Percentiles rank a stretch among this genome's conserved stretches.
Conservation (phyloP, 2,888 invertebrate genomes). For the Rhodophaea formosa region DNA sequence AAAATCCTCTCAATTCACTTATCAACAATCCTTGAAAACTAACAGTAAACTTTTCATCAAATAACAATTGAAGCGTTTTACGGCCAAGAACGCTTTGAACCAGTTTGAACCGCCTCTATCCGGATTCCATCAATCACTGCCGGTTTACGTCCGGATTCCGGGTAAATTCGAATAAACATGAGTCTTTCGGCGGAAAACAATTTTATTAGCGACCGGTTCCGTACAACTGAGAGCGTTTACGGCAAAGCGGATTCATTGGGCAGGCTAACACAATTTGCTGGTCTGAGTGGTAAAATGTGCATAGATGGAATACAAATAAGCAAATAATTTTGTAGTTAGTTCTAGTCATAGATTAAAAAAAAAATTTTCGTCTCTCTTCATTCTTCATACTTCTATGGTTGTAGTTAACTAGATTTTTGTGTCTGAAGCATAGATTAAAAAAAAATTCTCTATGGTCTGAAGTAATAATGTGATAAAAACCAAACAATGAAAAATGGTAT, state of each 20-base stretch:
- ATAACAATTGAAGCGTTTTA: constrained; percentile 4
- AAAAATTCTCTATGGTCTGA: too few species aligned
- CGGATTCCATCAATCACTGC: constrained; percentile 13
- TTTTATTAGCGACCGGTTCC: constrained; percentile 17
- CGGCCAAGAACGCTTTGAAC: constrained; percentile 14
- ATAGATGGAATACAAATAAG: background rate
- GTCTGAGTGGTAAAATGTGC: background rate
- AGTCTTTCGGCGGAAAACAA: constrained; percentile 17
- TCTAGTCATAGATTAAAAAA: too few species aligned
- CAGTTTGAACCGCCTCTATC: constrained; percentile 6
- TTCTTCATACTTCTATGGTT: too few species aligned
- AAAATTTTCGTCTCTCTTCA: too few species aligned
- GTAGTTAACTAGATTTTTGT: too few species aligned
- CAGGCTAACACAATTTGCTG: constrained; percentile 7
- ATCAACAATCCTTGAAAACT: background rate
- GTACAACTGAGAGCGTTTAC: constrained; percentile 11
- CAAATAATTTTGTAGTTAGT: too few species aligned
- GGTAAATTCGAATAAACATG: constrained; percentile 16
- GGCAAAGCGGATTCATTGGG: constrained; percentile 6
- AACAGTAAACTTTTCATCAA: background rate
- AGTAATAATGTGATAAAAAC: too few species aligned
- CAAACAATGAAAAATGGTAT: too few species aligned
- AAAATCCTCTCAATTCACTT: background rate
- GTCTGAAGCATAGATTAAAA: too few species aligned
- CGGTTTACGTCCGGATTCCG: constrained; percentile 5